Evolutionary conservation across 2,888 invertebrate species (phyloP).

Genomic region (Heliconius erato): DNA sequence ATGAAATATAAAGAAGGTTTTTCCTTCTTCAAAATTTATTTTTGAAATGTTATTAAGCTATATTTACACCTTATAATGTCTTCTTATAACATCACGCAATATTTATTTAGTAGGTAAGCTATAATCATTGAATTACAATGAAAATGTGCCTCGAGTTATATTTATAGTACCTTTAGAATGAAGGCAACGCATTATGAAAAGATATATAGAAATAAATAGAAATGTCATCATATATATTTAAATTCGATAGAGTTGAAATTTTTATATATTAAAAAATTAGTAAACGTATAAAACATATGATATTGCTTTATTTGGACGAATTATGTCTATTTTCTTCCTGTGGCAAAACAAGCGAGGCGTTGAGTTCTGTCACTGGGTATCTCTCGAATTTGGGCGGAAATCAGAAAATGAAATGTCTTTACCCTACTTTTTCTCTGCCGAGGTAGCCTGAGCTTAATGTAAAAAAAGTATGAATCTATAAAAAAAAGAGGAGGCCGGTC

Average conservation of each 20-base stretch:
- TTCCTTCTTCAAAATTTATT: not conserved
- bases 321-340: not conserved
- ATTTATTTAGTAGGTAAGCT: not conserved
- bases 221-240: too few relatives aligned
- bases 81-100: conserved; percentile 11
- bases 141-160: conserved; percentile 6
- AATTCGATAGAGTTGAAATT: too few relatives aligned
- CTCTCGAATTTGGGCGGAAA: too few relatives aligned
- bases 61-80: not conserved
- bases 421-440: not conserved
- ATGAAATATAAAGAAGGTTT: too few relatives aligned
- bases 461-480: not conserved
- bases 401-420: not conserved
- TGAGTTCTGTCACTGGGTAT: not conserved
- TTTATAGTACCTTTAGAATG: not conserved
- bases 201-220: too few relatives aligned
- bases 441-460: not conserved
- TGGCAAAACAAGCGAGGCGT: not conserved
- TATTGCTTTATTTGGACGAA: too few relatives aligned
- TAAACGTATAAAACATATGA: too few relatives aligned
- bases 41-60: not conserved
- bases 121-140: conserved; percentile 5
- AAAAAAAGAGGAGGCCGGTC: too few relatives aligned
- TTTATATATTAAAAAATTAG: too few relatives aligned
- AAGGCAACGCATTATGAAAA: too few relatives aligned